Base-by-base conservation (phyloP, 37 sponge, comb jelly and placozoan genomes). In the Aplysina aerophoba region DNA sequence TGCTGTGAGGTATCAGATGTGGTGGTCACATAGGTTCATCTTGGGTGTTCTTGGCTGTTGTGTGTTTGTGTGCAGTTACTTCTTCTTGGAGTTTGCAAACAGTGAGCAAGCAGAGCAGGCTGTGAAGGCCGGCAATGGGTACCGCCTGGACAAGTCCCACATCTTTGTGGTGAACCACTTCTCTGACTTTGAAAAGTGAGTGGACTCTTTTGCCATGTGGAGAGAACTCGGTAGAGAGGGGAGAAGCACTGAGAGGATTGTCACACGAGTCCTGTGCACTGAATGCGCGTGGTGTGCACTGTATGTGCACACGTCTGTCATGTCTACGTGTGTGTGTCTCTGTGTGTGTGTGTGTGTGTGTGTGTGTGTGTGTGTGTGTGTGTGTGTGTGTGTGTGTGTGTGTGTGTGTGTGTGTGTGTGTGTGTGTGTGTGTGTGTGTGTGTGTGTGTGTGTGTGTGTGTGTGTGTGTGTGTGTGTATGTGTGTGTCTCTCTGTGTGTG, bases 121-220 rank as follows among this genome's bases (percentile, higher is more conserved):
- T 5, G 92, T 95, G 64, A 91, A 88, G 55, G 87, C 96, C n/a
- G 92, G 93, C 13, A 92, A 99, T 87, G 99, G 99, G 4, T 97
- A 99, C 90, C 60, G 81, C 30, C 87, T 99, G 77, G 99, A 99
- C 87, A 97, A 95, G 85, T 33, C 89, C 6, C 97, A 99, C 87
- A 81, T 93, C 61, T 99, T 99, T 80, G 80, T 90, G 30, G 93
- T 95, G 62, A 92, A 97, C 87, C 85, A 86, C 67, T 87, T 99
- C 33, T 83, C 93, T 30, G 98, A 98, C 66, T 96, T 98, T 89
- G 96, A 98, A 15, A 91, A 89, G 96, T 98, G 78, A 87, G 88
- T 44, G 16, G 34, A 28, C 81, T 13, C 64, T 25, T 30, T 62
- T 66, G 21, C 4, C 6, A 3, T 80, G 0, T 44, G 50, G 50